Evolutionary conservation across 2,113 vertebrate genomes (phyloP).

Genomic region (Psophia crepitans): DNA sequence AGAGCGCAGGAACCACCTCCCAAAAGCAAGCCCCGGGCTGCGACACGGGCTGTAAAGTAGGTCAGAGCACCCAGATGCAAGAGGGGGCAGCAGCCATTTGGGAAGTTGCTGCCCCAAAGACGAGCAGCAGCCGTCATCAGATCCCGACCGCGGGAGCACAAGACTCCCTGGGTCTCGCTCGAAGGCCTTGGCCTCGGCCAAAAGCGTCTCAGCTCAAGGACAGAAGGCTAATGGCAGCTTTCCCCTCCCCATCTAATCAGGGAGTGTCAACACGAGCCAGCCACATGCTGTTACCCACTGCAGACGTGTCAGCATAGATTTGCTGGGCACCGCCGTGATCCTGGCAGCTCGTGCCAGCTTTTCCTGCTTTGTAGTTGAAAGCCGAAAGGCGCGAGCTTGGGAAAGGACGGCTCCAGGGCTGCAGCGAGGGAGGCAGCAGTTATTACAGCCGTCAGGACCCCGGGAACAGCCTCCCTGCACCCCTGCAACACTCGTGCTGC

Average conservation of each 20-base stretch:
- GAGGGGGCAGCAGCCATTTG: not conserved
- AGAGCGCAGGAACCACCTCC: conserved; percentile 1
- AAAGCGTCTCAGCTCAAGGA: not conserved
- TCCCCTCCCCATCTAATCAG: conserved; percentile 29
- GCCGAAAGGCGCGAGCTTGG: not conserved
- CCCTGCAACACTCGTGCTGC: rapidly evolving
- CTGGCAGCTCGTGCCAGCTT: not conserved
- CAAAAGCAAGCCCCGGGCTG: conserved; percentile 9
- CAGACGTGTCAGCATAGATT: conserved; percentile 25
- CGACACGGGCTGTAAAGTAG: not conserved
- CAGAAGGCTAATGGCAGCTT: conserved; percentile 30
- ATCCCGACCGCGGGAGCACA: rapidly evolving
- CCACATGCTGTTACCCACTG: conserved; percentile 15
- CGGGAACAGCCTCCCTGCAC: rapidly evolving
- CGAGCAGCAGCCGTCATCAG: rapidly evolving
- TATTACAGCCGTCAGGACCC: rapidly evolving
- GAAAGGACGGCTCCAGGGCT: not conserved
- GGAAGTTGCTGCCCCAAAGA: not conserved
- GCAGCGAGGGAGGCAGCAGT: not conserved
- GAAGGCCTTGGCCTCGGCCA: not conserved
- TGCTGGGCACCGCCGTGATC: conserved; percentile 4
- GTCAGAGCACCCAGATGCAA: conserved; percentile 34
- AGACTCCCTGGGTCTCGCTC: not conserved
- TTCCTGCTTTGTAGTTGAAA: not conserved
- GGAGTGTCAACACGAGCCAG: conserved; percentile 1